Percentiles rank a stretch among this genome's conserved stretches.
Evolutionary conservation across 2,888 invertebrate species (phyloP).

Genomic region (Campoplex capitator): DNA sequence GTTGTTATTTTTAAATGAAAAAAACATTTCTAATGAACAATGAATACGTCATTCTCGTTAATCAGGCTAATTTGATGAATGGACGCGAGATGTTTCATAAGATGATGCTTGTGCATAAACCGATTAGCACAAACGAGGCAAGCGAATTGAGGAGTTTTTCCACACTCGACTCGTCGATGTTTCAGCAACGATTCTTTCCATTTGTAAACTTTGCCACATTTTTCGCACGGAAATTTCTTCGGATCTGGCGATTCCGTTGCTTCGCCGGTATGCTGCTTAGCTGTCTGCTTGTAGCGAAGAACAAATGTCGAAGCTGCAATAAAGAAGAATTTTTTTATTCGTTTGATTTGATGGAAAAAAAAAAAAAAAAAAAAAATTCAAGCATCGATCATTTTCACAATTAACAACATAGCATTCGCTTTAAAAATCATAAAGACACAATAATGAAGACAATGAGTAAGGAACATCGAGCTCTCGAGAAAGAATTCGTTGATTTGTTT

Average conservation of each 20-base stretch:
- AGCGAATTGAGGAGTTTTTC: slow-evolving; percentile 79
- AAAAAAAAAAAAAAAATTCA: not conserved
- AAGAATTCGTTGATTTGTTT: slow-evolving; percentile 15
- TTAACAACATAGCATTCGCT: slow-evolving; percentile 43
- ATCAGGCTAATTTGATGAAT: slow-evolving; percentile 71
- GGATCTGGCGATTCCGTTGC: slow-evolving; percentile 46
- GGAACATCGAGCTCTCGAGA: not conserved
- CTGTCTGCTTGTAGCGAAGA: slow-evolving; percentile 51
- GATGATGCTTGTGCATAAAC: slow-evolving; percentile 86
- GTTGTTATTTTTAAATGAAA: not conserved
- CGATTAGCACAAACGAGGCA: slow-evolving; percentile 82
- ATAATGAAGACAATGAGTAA: slow-evolving; percentile 1
- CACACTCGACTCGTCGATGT: slow-evolving; percentile 81
- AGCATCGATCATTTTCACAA: slow-evolving; percentile 5
- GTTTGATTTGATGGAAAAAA: slow-evolving; percentile 10
- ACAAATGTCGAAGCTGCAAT: slow-evolving; percentile 64
- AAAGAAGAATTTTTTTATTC: slow-evolving; percentile 19
- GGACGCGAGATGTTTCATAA: slow-evolving; percentile 77
- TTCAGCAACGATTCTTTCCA: slow-evolving; percentile 80
- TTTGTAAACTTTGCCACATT: slow-evolving; percentile 80
- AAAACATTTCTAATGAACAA: slow-evolving; percentile 30
- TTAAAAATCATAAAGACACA: slow-evolving; percentile 3
- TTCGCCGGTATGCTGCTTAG: slow-evolving; percentile 47
- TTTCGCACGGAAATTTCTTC: slow-evolving; percentile 75
- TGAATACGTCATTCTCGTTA: slow-evolving; percentile 57